Conservation (phyloP, 2,113 vertebrate species). For the Thalassarche chlororhynchos region DNA sequence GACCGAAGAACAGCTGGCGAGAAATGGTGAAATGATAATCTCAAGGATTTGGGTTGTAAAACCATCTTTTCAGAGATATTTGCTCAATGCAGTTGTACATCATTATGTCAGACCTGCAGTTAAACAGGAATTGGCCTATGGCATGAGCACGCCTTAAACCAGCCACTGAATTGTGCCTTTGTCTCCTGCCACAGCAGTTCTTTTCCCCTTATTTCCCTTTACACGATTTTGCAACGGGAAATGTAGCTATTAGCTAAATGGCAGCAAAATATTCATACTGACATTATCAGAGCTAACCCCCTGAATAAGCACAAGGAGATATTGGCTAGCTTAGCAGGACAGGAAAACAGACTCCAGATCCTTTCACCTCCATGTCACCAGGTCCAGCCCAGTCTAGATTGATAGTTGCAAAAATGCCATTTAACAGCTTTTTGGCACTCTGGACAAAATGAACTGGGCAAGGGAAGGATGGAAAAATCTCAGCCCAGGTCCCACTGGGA, state of each 20-base stretch:
- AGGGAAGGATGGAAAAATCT: constrained; percentile 42
- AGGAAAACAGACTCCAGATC: constrained; percentile 20
- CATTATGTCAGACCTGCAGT: not conserved
- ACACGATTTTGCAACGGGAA: not conserved
- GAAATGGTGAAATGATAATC: not conserved
- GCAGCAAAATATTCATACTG: constrained; percentile 8
- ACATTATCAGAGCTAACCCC: not conserved
- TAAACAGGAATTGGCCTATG: not conserved
- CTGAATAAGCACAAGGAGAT: not conserved
- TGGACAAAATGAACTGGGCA: constrained; percentile 23
- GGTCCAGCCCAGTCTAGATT: not conserved
- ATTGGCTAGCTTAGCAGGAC: not conserved
- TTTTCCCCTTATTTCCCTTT: not conserved
- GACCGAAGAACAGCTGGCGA: not conserved
- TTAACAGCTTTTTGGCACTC: constrained; percentile 46
- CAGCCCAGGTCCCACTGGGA: constrained; percentile 32
- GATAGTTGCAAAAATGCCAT: constrained; percentile 8
- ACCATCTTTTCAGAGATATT: not conserved
- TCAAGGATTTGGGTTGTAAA: not conserved
- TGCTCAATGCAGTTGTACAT: not conserved
- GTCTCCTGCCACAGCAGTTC: not conserved
- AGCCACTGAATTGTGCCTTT: not conserved
- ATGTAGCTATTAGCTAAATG: not conserved
- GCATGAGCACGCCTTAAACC: not conserved
- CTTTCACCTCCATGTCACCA: constrained; percentile 31